Conservation (phyloP, 2,113 vertebrate genomes). For the Grammomys dolichurus region DNA sequence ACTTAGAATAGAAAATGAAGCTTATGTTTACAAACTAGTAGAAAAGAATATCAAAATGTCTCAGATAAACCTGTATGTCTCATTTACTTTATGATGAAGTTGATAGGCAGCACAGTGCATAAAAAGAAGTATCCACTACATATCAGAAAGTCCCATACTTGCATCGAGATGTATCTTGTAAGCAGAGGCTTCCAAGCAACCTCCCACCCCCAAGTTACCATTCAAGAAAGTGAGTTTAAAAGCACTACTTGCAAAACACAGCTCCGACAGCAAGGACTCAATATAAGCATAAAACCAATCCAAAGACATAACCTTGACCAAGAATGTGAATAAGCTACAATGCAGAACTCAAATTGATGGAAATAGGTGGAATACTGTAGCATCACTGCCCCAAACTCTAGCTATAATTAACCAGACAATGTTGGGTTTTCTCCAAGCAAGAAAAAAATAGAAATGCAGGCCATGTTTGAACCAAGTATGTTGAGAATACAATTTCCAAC, state of each 20-base stretch:
- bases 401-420: conserved; percentile 64
- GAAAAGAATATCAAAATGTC: conserved; percentile 16
- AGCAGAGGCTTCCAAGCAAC: background rate
- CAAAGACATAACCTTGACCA: background rate
- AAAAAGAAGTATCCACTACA: background rate
- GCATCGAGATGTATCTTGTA: background rate
- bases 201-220: background rate
- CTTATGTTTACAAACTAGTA: conserved; percentile 39
- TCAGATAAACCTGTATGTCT: conserved; percentile 30
- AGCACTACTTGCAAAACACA: background rate
- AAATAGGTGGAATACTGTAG: conserved; percentile 60
- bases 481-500: background rate
- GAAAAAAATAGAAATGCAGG: conserved; percentile 5
- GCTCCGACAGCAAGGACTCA: background rate
- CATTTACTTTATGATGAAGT: conserved; percentile 17
- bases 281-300: background rate
- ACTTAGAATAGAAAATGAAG: conserved; percentile 34
- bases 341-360: conserved; percentile 69
- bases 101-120: background rate
- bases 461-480: background rate
- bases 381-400: background rate
- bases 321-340: conserved; percentile 47
- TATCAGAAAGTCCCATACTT: background rate
- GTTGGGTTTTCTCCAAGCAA: background rate
- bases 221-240: background rate